Evolutionary conservation across 53 echinoderm and acorn worm genomes (phyloP), one percentile per base, ranked within the genome.

Genomic region (Mesocentrotus franciscanus): DNA sequence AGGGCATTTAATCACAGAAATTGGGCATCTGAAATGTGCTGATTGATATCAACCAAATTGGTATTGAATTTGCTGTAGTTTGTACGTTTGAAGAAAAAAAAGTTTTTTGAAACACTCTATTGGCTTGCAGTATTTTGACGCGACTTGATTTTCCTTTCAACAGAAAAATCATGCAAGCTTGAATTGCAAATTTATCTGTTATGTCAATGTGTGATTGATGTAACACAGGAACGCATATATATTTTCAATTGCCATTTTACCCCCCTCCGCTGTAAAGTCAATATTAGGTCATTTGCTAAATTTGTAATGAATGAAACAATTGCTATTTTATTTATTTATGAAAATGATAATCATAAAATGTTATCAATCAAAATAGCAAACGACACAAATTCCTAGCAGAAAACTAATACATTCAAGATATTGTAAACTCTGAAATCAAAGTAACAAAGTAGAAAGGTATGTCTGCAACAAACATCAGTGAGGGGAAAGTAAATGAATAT

Each of bases 51-150:
- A 42, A 35, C 34, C 81, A 20, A 81, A 20, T 36, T 42, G 20
- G 17, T 81, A 39, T 42, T 81, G 81, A 42, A 81, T 81, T 81
- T 81, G 81, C 81, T 20, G 81, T 18, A 81, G 81, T 39, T 81
- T 42, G 42, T 81, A 17, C 3, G 39, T 81, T 81, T 81, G 36
- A 42, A 64, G 20, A 64, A 62, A 15, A 62, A 81, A 36, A 36
- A 17, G 32, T 30, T 32, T 36, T 79, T 39, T 79, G 79, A 79
- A 36, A 18, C 17, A 39, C 79, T 6, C 78, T 39, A 36, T 39
- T 18, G 39, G 42, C 81, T 8, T 81, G 39, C 36, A 81, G 42
- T 15, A 36, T 81, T 81, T 81, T 81, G 81, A 39, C 1, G 12
- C 8, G 22, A 18, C 42, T 81, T 13, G 17, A 76, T 76, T 76